Evolutionary conservation across 2,797 vertebrate genomes (phyloP).

Genomic region (Rhinogobio ventralis): DNA sequence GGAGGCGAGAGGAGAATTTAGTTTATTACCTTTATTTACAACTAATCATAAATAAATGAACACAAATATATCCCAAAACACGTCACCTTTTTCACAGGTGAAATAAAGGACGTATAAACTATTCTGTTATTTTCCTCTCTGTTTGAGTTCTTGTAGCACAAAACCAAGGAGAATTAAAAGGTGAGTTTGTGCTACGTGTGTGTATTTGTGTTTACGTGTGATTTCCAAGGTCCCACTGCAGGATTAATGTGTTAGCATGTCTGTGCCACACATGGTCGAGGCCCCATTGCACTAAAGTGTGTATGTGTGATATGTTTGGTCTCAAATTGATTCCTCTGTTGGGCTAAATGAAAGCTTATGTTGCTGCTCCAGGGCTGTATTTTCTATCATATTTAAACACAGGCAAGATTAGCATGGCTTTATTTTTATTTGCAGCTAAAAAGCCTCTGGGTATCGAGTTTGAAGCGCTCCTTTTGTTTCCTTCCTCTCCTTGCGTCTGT

Average conservation of each 20-base stretch:
- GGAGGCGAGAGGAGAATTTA: background rate
- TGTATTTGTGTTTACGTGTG: background rate
- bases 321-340: slow-evolving; percentile 40
- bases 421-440: slow-evolving; percentile 57
- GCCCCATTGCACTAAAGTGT: background rate
- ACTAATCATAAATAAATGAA: background rate
- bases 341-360: slow-evolving; percentile 52
- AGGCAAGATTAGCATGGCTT: slow-evolving; percentile 55
- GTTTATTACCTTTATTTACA: background rate
- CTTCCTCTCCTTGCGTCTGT: slow-evolving; percentile 11
- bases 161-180: slow-evolving; percentile 7
- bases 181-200: background rate
- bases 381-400: slow-evolving; percentile 58
- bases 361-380: slow-evolving; percentile 30
- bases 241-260: slow-evolving; percentile 36
- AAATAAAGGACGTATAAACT: slow-evolving; percentile 3
- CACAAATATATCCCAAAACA: background rate
- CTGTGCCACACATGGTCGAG: background rate
- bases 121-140: slow-evolving; percentile 9
- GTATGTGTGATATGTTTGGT: slow-evolving; percentile 36
- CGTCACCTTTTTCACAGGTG: background rate
- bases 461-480: slow-evolving; percentile 28
- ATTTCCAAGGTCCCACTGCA: slow-evolving; percentile 9
- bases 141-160: slow-evolving; percentile 10
- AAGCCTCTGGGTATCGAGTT: slow-evolving; percentile 37